These are phyloP conservation scores for Volucella zonaria DNA, from an alignment of 2,888 invertebrate genomes.

Conservation along the genomic window DNA sequence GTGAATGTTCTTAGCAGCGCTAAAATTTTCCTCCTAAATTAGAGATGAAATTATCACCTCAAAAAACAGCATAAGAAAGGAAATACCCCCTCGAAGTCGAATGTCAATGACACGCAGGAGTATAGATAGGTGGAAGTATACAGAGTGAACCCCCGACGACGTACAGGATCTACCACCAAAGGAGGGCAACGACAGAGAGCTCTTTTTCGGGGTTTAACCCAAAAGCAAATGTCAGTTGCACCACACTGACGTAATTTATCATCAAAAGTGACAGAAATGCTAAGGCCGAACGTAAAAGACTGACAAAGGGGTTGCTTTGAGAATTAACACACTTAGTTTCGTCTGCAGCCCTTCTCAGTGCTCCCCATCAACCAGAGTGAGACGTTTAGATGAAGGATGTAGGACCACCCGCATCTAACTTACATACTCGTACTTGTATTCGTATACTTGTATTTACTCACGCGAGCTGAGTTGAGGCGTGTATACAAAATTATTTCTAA, in stretches of 20 bases:
- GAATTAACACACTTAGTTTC: constrained; percentile 64
- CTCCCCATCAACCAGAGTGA: constrained; percentile 27
- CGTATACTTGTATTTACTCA: background rate
- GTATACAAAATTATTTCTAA: constrained; percentile 59
- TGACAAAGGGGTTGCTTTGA: constrained; percentile 65
- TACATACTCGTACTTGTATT: constrained; percentile 12
- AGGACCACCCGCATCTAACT: constrained; percentile 28
- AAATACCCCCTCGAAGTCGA: constrained; percentile 54
- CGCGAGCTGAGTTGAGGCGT: background rate
- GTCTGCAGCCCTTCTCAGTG: constrained; percentile 9
- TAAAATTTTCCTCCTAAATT: constrained; percentile 68
- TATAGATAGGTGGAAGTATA: constrained; percentile 16
- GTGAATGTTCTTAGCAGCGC: constrained; percentile 40
- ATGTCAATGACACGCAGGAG: constrained; percentile 68
- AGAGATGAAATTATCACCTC: constrained; percentile 67
- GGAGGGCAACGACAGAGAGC: constrained; percentile 16
- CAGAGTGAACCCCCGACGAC: background rate
- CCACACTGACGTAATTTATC: constrained; percentile 69
- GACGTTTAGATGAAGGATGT: constrained; percentile 30
- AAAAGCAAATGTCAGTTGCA: constrained; percentile 67
- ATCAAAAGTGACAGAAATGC: constrained; percentile 67
- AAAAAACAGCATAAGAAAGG: constrained; percentile 22
- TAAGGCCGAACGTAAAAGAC: constrained; percentile 26
- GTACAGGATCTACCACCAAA: background rate
- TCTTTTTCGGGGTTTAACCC: constrained; percentile 16